These are phyloP conservation scores for Drosophila tanythrix DNA, from an alignment of 2,888 invertebrate genomes.

Conservation along the genomic window DNA sequence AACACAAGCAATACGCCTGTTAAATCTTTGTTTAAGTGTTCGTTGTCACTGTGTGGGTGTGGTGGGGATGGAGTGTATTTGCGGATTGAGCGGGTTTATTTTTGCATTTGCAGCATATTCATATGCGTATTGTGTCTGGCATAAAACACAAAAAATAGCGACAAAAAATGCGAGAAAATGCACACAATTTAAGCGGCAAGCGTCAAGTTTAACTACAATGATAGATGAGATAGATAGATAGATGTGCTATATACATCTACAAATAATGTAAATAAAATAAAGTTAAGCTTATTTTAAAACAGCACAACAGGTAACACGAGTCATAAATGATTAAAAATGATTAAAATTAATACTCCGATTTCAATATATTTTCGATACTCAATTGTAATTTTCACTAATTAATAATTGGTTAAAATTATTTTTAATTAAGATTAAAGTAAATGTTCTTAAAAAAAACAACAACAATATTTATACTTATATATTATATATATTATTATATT, in stretches of 20 bases:
- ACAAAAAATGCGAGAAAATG: conserved; percentile 14
- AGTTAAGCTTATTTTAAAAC: not conserved
- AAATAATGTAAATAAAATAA: not conserved
- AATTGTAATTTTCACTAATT: too few relatives aligned
- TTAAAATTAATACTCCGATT: too few relatives aligned
- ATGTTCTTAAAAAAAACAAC: not conserved
- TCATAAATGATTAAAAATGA: not conserved
- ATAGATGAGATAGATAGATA: not conserved
- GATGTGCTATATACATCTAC: not conserved
- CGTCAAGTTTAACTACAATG: conserved; percentile 37
- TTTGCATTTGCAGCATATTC: not conserved
- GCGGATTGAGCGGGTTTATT: conserved; percentile 15
- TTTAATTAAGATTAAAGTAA: not conserved
- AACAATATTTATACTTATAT: not conserved
- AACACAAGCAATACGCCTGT: conserved; percentile 36
- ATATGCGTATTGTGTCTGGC: conserved; percentile 16
- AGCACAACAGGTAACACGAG: not conserved
- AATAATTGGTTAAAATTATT: not conserved
- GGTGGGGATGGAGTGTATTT: conserved; percentile 10
- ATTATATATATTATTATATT: too few relatives aligned
- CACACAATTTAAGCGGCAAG: conserved; percentile 46
- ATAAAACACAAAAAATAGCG: conserved; percentile 33
- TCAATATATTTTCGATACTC: not conserved
- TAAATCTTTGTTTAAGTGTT: conserved; percentile 54
- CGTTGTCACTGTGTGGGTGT: conserved; percentile 24